Base-by-base conservation (phyloP, 2,113 vertebrate species). In the Elachura formosa region DNA sequence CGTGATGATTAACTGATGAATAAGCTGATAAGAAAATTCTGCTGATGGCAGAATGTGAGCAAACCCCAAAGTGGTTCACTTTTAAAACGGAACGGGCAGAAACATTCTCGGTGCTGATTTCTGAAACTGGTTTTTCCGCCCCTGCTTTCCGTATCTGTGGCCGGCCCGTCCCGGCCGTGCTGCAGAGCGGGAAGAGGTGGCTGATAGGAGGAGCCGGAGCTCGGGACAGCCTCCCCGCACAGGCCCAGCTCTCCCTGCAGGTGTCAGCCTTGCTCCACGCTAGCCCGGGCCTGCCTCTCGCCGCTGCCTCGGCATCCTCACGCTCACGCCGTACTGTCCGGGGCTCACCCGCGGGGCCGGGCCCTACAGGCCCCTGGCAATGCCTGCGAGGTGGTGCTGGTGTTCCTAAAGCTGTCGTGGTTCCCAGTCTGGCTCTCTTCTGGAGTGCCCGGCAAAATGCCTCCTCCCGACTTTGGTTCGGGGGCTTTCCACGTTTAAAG, bases 121-220 rank as follows among this genome's bases (percentile, higher is more conserved):
- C 58, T 34, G 14, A 9, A 63, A n/a, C 14, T 5, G 5, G 7
- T 24, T 51, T 21, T 19, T 21, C 9, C 5, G 3, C 9, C 13
- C 4, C 9, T 10, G 6, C 6, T 45, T 14, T 54, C 19, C 18
- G 11, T 6, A 0, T 67, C 6, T n/a, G 9, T 14, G 6, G 10
- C 16, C 10, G 26, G 15, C 28, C 38, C 2, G 2, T 14, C 12
- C 9, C 45, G 21, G 52, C 9, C 10, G 16, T 5, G 61, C 25
- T 11, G 78, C 29, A 17, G 24, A 14, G 16, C 59, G 28, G 51
- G 38, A 38, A 52, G 18, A 38, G 38, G 28, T 6, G 45, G 33
- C 28, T 62, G n/a, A 4, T 15, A 5, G 46, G n/a, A 14, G 38
- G 20, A 14, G 13, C 45, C 5, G 16, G 26, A 9, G 17, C 10